A percentile compares a stretch with the other conserved stretches of the same genome.
Evolutionary conservation across 2,888 invertebrate species (phyloP).

Genomic region (Thereva nobilitata): DNA sequence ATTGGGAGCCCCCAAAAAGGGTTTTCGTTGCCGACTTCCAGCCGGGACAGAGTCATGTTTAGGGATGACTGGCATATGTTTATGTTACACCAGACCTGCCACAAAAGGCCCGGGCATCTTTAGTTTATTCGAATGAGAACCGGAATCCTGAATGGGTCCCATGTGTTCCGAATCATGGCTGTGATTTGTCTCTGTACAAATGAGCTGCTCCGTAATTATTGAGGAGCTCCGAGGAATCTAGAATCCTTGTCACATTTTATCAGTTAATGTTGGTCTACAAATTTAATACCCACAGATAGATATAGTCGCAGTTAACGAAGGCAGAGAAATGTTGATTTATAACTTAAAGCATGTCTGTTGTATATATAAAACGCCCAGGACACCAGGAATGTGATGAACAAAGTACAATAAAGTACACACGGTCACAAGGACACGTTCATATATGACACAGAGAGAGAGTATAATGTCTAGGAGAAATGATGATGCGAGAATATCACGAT

Average conservation of each 20-base stretch:
- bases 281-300: conserved; percentile 8
- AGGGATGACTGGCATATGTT: conserved; percentile 21
- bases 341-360: neutral
- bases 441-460: too few species aligned
- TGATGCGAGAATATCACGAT: too few species aligned
- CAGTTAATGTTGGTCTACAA: conserved; percentile 6
- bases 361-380: neutral
- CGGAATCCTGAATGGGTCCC: neutral
- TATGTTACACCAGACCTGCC: conserved; percentile 11
- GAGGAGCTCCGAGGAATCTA: conserved; percentile 6
- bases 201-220: conserved; percentile 17
- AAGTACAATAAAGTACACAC: neutral
- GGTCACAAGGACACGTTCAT: too few species aligned
- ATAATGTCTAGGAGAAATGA: too few species aligned
- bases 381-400: conserved; percentile 6
- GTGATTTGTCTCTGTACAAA: conserved; percentile 22
- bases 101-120: conserved; percentile 4
- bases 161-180: conserved; percentile 11
- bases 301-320: conserved; percentile 10
- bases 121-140: conserved; percentile 6
- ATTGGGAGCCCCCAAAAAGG: conserved; percentile 3
- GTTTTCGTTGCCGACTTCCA: neutral
- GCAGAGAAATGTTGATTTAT: conserved; percentile 5
- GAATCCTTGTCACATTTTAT: conserved; percentile 21
- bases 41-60: neutral